Conservation (phyloP, 1,140 invertebrate genomes). For the Vanessa atalanta region DNA sequence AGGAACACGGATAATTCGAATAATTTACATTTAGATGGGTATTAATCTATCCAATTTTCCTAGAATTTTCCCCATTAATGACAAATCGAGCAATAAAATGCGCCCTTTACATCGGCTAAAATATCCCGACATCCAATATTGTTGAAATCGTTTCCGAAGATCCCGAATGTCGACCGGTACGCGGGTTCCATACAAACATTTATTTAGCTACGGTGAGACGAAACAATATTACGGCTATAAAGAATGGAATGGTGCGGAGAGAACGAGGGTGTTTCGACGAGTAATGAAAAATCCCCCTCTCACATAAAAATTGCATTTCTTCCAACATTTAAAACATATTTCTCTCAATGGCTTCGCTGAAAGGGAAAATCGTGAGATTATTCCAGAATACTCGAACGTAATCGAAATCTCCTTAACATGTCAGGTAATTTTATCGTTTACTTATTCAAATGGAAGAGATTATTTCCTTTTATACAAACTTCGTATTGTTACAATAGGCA, state of each 20-base stretch:
- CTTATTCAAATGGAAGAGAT: not conserved
- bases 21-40: constrained; percentile 33
- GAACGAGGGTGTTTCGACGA: constrained; percentile 44
- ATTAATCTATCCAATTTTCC: constrained; percentile 34
- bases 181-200: constrained; percentile 55
- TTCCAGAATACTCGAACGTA: not conserved
- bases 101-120: constrained; percentile 45
- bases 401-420: not conserved
- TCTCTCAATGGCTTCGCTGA: constrained; percentile 12
- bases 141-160: constrained; percentile 46
- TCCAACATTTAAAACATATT: constrained; percentile 39
- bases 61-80: constrained; percentile 46
- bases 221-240: constrained; percentile 65
- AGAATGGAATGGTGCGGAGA: constrained; percentile 46
- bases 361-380: constrained; percentile 16
- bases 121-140: constrained; percentile 58
- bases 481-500: too few species aligned
- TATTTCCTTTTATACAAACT: not conserved
- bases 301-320: constrained; percentile 51
- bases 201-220: constrained; percentile 50
- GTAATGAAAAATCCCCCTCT: constrained; percentile 58
- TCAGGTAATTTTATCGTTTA: constrained; percentile 4
- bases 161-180: constrained; percentile 30
- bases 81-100: constrained; percentile 48
- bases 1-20: constrained; percentile 30